phyloP scores from a whole-genome alignment of 2,888 invertebrate genomes.

The Cephus runcator region DNA sequence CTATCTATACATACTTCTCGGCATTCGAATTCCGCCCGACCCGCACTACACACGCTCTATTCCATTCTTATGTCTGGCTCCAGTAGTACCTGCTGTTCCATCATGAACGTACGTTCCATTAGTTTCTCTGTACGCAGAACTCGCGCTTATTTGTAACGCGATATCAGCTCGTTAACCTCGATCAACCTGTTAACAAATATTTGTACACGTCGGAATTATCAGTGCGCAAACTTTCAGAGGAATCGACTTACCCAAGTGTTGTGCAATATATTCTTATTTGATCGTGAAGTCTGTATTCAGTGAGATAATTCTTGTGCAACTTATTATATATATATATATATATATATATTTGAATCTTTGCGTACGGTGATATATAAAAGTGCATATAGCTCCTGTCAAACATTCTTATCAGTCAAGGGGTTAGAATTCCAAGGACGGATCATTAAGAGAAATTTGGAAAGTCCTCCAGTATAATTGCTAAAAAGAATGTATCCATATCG shows the following conservation, averaged over 20 bases:
- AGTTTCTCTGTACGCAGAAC: not conserved
- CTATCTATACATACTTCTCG: conserved; percentile 4
- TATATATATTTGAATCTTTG: too few species aligned
- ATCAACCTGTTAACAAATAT: not conserved
- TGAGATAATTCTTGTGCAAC: not conserved
- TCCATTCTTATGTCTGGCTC: not conserved
- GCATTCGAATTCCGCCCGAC: conserved; percentile 5
- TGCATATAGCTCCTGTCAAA: not conserved
- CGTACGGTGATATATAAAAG: too few species aligned
- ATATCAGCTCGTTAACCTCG: not conserved
- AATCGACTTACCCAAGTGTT: not conserved
- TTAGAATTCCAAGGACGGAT: not conserved
- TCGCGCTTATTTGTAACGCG: not conserved
- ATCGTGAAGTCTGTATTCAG: not conserved
- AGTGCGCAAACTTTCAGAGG: not conserved
- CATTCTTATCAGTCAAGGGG: not conserved
- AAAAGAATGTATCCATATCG: not conserved
- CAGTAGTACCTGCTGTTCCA: not conserved
- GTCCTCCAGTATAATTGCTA: too few species aligned
- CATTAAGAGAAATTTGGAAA: too few species aligned
- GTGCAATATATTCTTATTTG: not conserved
- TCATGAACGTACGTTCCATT: not conserved
- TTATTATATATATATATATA: not conserved
- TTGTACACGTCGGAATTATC: not conserved
- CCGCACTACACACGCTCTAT: not conserved